Conservation (phyloP, 2,888 invertebrate species). For the Pteria penguin region DNA sequence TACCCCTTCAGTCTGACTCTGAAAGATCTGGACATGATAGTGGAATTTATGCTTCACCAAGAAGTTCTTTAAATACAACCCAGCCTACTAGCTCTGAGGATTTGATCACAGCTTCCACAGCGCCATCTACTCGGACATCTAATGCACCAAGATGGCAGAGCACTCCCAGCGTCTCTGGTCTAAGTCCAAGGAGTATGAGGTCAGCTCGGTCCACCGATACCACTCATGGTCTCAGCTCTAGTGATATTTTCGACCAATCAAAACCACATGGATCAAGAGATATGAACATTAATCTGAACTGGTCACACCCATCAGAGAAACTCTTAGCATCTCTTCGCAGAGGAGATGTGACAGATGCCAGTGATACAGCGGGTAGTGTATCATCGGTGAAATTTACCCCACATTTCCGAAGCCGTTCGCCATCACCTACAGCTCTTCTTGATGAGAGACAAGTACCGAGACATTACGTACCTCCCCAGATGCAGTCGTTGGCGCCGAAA, state of each 20-base stretch:
- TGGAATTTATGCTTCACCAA: constrained; percentile 33
- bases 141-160: background rate
- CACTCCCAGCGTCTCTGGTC: background rate
- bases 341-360: background rate
- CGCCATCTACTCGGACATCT: constrained; percentile 39
- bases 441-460: constrained; percentile 6
- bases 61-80: constrained; percentile 28
- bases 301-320: constrained; percentile 1
- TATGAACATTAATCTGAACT: background rate
- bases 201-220: constrained; percentile 29
- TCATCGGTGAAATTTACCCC: background rate
- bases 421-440: constrained; percentile 23
- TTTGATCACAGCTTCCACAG: constrained; percentile 49
- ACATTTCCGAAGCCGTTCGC: constrained; percentile 26
- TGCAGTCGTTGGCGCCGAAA: constrained; percentile 21
- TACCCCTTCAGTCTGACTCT: constrained; percentile 31
- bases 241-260: background rate
- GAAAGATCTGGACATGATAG: constrained; percentile 35
- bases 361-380: background rate
- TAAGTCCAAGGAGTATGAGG: background rate
- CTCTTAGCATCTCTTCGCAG: background rate
- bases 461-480: constrained; percentile 24
- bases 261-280: background rate
- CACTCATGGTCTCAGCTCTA: background rate
- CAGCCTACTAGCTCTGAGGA: constrained; percentile 35